Base-by-base conservation (phyloP, 2,888 invertebrate species). In the Acleris laterana region DNA sequence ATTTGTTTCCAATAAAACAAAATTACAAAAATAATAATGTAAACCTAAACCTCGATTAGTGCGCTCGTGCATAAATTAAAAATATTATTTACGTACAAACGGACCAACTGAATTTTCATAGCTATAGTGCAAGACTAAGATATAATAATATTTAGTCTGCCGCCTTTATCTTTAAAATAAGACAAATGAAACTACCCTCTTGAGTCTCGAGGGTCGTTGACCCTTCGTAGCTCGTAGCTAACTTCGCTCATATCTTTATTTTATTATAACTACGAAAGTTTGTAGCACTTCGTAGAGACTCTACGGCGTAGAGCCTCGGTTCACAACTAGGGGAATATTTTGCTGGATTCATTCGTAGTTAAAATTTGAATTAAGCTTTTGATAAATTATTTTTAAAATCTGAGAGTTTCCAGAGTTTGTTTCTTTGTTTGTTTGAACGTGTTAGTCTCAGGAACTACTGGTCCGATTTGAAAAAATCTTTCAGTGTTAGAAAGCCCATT, bases 101-200 rank as follows among this genome's bases (percentile, higher is more conserved):
- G 38, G 13, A 38, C 38, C 4, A 38, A 13, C 13, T 38, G 5
- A 38, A 13, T 11, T 51, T n/a, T 7, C 6, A 13, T 51, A n/a
- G 22, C 49, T n/a, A 25, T 25, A 25, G 32, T 32, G 32, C 32
- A 51, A 19, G 28, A 38, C 9, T 17, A 52, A 52, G 51, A 52
- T 28, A 52, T n/a, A 28, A 32, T 32, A 32, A 32, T 32, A 9
- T 52, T 28, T 52, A 52, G 51, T 28, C 28, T 16, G 13, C 38
- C 38, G 13, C 13, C 13, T n/a, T 44, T 22, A n/a, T 42, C 17
- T 57, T 28, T 48, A 17, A 57, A 57, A 46, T 44, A 48, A 57
- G 57, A 48, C 46, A 57, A 57, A 57, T 57, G 46, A 48, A 57
- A 57, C 48, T 57, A 48, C 46, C 57, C 57, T 19, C 46, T 25